phyloP scores from a whole-genome alignment of 2,797 vertebrate genomes.

The Decapterus maruadsi region DNA sequence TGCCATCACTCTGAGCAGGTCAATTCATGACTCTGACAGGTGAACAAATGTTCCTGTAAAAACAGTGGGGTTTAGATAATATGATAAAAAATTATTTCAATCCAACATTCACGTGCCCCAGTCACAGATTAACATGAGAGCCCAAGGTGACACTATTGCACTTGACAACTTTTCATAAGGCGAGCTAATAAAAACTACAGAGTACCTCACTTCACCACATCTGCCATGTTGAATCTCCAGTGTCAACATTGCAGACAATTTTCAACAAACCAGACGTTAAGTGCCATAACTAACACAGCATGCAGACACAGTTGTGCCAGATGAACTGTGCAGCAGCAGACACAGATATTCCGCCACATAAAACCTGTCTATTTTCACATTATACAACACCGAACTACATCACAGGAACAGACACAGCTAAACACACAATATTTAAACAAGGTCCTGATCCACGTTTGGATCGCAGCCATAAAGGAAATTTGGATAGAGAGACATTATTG shows the following conservation, averaged over 20 bases:
- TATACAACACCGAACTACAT: slow-evolving; percentile 40
- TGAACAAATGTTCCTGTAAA: slow-evolving; percentile 14
- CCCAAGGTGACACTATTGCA: not conserved
- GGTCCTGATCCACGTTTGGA: slow-evolving; percentile 15
- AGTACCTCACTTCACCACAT: slow-evolving; percentile 8
- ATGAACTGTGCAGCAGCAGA: slow-evolving; percentile 14
- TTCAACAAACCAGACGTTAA: slow-evolving; percentile 38
- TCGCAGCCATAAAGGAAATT: slow-evolving; percentile 10
- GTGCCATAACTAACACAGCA: slow-evolving; percentile 40
- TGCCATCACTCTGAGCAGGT: slow-evolving; percentile 26
- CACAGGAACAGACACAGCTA: slow-evolving; percentile 21
- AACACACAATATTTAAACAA: slow-evolving; percentile 23
- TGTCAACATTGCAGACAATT: slow-evolving; percentile 31
- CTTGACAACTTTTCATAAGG: slow-evolving; percentile 28
- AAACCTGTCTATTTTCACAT: slow-evolving; percentile 32
- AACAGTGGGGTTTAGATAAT: not conserved
- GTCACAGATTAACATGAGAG: slow-evolving; percentile 15
- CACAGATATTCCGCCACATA: slow-evolving; percentile 6
- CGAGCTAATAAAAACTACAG: slow-evolving; percentile 2
- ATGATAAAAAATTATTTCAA: not conserved
- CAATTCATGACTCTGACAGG: slow-evolving; percentile 10
- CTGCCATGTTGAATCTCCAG: slow-evolving; percentile 36
- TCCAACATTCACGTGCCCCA: not conserved
- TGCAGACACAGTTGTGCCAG: slow-evolving; percentile 27
- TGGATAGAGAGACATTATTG: slow-evolving; percentile 11